These are phyloP conservation scores for Xenopus borealis DNA, from an alignment of 2,113 vertebrate species.

Conservation along the genomic window DNA sequence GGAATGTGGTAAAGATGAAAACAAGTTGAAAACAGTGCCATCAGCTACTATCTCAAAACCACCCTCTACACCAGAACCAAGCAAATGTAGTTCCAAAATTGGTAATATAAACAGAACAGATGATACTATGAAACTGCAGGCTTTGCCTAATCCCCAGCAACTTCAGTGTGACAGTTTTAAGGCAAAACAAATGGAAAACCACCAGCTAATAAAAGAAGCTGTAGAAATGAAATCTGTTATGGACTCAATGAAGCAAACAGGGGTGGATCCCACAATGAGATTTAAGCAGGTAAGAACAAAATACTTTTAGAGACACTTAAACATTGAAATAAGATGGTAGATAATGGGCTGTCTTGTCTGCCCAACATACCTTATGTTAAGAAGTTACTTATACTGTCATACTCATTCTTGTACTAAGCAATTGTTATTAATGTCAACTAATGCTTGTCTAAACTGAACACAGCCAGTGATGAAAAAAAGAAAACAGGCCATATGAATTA, in stretches of 20 bases:
- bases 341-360: too few relatives aligned
- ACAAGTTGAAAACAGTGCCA: conserved; percentile 74
- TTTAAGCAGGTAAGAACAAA: conserved; percentile 91
- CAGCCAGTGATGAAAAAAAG: too few relatives aligned
- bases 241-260: conserved; percentile 90
- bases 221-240: conserved; percentile 94
- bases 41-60: conserved; percentile 85
- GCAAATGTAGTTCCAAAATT: conserved; percentile 83
- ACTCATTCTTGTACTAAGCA: too few relatives aligned
- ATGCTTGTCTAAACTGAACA: too few relatives aligned
- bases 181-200: conserved; percentile 87
- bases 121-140: conserved; percentile 77
- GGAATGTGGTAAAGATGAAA: conserved; percentile 71
- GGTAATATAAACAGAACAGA: conserved; percentile 79
- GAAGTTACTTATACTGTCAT: too few relatives aligned
- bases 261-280: conserved; percentile 92
- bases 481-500: too few relatives aligned
- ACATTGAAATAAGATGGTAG: too few relatives aligned
- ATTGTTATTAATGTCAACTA: too few relatives aligned
- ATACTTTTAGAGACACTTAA: not conserved
- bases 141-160: conserved; percentile 76
- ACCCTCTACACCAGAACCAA: conserved; percentile 72
- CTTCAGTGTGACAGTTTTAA: conserved; percentile 75
- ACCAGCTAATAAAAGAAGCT: conserved; percentile 87
- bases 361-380: too few relatives aligned